These are phyloP conservation scores for Beroe ovata DNA, from an alignment of 37 sponge, comb jelly and placozoan species.

Conservation along the genomic window DNA sequence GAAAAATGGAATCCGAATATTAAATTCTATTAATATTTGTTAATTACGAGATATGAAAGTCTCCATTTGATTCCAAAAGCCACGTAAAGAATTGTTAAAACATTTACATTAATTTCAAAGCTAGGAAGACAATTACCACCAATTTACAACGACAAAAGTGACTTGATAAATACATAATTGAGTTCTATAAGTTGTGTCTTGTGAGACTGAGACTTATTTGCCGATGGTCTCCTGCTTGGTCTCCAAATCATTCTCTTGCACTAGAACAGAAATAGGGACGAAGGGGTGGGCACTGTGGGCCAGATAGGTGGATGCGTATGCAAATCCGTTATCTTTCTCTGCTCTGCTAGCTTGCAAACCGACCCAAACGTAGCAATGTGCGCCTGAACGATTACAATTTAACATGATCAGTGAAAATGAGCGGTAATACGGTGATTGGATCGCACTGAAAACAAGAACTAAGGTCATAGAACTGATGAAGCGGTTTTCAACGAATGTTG, in stretches of 20 bases:
- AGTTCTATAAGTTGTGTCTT: too few species aligned
- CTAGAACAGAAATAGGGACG: background rate
- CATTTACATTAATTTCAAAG: too few species aligned
- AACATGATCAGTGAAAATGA: background rate
- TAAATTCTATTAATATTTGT: too few species aligned
- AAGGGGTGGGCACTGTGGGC: constrained; percentile 56
- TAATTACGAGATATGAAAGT: too few species aligned
- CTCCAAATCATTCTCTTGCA: constrained; percentile 9
- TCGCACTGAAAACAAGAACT: background rate
- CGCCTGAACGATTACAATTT: constrained; percentile 12
- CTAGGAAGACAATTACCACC: too few species aligned
- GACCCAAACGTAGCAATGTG: constrained; percentile 60
- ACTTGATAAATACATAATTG: too few species aligned
- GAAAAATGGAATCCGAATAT: too few species aligned
- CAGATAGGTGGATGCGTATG: constrained; percentile 61
- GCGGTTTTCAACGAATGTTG: background rate
- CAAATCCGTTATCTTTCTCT: constrained; percentile 61
- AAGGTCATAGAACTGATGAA: background rate
- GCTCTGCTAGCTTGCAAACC: constrained; percentile 20
- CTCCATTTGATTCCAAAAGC: too few species aligned
- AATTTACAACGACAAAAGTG: too few species aligned
- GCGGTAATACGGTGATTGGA: background rate
- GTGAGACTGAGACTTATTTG: too few species aligned
- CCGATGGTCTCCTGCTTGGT: constrained; percentile 52
- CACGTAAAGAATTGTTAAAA: too few species aligned